phyloP scores from a whole-genome alignment of 1,140 invertebrate species.

The Pomacea maculata region DNA sequence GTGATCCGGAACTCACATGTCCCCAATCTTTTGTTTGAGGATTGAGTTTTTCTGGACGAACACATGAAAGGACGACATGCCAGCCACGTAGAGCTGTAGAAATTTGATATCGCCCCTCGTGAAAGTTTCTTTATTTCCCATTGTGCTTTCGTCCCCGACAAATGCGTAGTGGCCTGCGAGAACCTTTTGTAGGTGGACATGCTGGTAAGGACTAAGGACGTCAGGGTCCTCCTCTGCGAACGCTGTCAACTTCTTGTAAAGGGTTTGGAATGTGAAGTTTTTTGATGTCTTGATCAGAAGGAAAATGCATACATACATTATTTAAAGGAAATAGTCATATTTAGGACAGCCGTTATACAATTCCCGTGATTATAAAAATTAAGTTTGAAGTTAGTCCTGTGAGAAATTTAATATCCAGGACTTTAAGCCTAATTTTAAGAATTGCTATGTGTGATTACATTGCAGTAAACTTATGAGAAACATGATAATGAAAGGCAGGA shows the following conservation, averaged over 20 bases:
- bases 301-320: background rate
- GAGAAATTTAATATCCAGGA: background rate
- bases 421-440: background rate
- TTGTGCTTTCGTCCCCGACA: background rate
- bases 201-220: background rate
- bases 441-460: background rate
- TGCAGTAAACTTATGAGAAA: background rate
- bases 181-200: background rate
- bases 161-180: background rate
- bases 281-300: background rate
- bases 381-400: background rate
- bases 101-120: background rate
- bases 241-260: background rate
- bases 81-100: background rate
- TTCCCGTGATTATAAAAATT: background rate
- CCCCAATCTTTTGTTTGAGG: background rate
- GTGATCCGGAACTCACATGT: background rate
- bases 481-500: background rate
- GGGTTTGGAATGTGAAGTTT: background rate
- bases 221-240: background rate
- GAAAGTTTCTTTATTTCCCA: background rate
- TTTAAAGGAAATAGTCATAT: background rate
- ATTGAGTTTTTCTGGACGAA: background rate
- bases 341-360: background rate
- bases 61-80: background rate